Base-by-base conservation (phyloP, 2,797 vertebrate species). In the Chrosomus eos region DNA sequence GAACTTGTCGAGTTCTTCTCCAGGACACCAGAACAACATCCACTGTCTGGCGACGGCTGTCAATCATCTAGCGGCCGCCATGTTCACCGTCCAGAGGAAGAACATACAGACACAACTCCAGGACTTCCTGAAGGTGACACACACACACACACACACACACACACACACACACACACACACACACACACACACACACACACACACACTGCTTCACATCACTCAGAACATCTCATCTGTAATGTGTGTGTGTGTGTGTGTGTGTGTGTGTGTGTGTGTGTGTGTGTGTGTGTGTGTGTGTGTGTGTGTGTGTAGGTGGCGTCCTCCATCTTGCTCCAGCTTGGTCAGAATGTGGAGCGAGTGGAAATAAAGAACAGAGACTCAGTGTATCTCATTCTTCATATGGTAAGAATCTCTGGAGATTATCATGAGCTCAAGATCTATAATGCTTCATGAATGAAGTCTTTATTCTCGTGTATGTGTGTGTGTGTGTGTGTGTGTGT, bases 31-130 rank as follows among this genome's bases (percentile, higher is more conserved):
- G 89, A 99, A 99, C 93, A 99, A 99, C 93, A 95, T 96, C 88
- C 97, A 99, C 92, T 99, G 97, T 92, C 91, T 99, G 91, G 96
- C 96, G 70, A 94, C 93, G 76, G 96, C 96, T 9, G 94, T 99
- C 85, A 97, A 97, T 89, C 96, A 98, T 66, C 92, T 99, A 21
- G 93, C 96, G 5, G 96, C 96, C 7, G 97, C 97, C 33, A 97
- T 98, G 93, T 97, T 98, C 90, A 98, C 97, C 0, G 55, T 96
- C 19, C 96, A 97, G 93, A 94, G 93, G 84, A 96, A 96, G 91
- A 97, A 97, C 91, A 97, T 99, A 1, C 96, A 98, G 93, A 94
- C 93, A 23, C 97, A 98, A 68, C 97, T 99, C 21, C 96, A 97
- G 90, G 97, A 98, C 80, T 98, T 98, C 90, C 94, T 99, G 62